Conservation (phyloP, 2,113 vertebrate species). For the Phocoena sinus region DNA sequence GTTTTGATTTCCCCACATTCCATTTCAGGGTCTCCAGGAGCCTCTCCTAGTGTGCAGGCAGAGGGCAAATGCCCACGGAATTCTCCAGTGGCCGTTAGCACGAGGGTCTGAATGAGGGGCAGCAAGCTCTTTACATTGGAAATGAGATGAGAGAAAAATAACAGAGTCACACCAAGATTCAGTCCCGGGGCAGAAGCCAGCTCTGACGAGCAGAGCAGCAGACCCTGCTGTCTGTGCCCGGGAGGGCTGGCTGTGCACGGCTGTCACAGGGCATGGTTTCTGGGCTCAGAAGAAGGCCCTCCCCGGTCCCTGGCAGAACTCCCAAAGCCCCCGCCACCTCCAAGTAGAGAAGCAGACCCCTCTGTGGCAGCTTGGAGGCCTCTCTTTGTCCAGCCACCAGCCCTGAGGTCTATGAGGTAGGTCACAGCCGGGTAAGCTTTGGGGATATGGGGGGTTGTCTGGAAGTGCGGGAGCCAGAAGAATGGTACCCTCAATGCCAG, state of each 20-base stretch:
- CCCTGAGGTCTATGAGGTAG: background rate
- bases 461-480: background rate
- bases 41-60: background rate
- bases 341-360: background rate
- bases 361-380: background rate
- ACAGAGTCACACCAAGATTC: background rate
- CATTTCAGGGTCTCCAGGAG: background rate
- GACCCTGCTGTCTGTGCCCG: fast-evolving
- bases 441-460: background rate
- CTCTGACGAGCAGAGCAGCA: background rate
- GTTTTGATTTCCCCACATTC: background rate
- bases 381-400: background rate
- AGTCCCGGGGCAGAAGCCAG: background rate
- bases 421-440: background rate
- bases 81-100: background rate
- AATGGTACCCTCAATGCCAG: background rate
- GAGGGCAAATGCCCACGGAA: fast-evolving
- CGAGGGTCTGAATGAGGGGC: background rate
- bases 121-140: background rate
- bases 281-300: background rate
- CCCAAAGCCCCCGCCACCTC: background rate
- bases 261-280: background rate
- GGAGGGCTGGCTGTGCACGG: background rate
- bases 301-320: background rate
- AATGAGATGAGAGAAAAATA: background rate